Evolutionary conservation across 2,888 invertebrate genomes (phyloP), one percentile per base, ranked within the genome.

Genomic region (Mimachlamys varia): DNA sequence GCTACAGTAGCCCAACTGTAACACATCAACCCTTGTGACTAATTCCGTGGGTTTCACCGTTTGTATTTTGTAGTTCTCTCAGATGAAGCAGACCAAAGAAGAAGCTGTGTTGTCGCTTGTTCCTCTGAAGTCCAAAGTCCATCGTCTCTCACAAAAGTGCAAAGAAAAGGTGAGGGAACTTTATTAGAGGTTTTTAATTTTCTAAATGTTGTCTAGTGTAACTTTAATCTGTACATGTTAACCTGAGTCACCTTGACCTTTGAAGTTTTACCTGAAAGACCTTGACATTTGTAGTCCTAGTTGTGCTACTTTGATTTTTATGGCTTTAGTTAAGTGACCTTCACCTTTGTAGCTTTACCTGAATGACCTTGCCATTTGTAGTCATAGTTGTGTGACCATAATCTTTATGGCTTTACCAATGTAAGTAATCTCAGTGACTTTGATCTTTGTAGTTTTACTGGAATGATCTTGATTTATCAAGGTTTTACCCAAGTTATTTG

Each of bases 111-210:
- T 92, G 53, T 92, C 93, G 44, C 91, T 95, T 27, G 94, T 95
- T 12, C 93, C 94, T 55, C 90, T 96, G 27, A 92, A 95, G 91
- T 94, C 95, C n/a, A 94, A 94, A 88, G 94, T 96, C 44, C 93
- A 94, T 38, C 94, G 95, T 88, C 93, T 96, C 37, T 92, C 94
- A 33, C 93, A 94, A 90, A 95, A 95, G 76, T 96, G 96, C 92
- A 94, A 94, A 92, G 95, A 95, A 90, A 96, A 96, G 95, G 95
- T 95, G 92, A 55, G 93, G 38, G 19, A 12, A 38, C 13, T 88
- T 50, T 12, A 12, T 22, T 15, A 53, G 17, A 5, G 27, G 50
- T n/a, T n/a, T n/a, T n/a, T n/a, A n/a, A n/a, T n/a, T n/a, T n/a
- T n/a, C n/a, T n/a, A n/a, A n/a, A n/a, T n/a, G n/a, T n/a, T n/a